Conservation (phyloP, 2,797 vertebrate genomes). For the Acanthiza pusilla region DNA sequence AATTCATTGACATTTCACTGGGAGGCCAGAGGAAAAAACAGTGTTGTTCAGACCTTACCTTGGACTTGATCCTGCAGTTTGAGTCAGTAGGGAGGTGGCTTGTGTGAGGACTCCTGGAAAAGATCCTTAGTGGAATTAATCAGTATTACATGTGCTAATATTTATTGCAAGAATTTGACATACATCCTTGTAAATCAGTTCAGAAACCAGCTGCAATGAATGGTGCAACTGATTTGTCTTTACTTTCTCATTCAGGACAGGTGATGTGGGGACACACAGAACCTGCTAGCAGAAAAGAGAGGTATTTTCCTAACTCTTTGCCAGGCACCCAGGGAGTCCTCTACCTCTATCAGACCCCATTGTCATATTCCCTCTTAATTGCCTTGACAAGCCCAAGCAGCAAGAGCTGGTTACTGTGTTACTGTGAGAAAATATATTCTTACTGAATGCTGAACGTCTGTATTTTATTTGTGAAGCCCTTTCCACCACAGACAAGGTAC, state of each 20-base stretch:
- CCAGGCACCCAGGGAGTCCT: neutral
- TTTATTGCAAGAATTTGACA: neutral
- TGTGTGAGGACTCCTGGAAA: neutral
- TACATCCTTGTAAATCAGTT: neutral
- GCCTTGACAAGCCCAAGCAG: neutral
- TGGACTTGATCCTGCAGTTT: neutral
- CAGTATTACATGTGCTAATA: neutral
- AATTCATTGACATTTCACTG: neutral
- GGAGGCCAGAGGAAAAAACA: neutral
- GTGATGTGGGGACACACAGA: neutral
- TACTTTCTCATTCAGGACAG: neutral
- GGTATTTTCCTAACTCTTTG: neutral
- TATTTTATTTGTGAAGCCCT: neutral
- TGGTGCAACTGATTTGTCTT: neutral
- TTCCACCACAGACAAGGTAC: neutral
- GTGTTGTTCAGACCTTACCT: neutral
- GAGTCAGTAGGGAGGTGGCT: neutral
- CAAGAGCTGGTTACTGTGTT: too few relatives aligned
- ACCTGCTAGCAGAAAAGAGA: neutral
- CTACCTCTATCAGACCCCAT: neutral
- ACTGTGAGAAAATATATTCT: neutral
- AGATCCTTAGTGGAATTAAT: neutral
- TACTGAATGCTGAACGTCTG: neutral
- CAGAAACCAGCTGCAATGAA: neutral
- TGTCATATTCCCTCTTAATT: neutral